phyloP scores from a whole-genome alignment of 2,888 invertebrate species.

The Drosophila mimetica region DNA sequence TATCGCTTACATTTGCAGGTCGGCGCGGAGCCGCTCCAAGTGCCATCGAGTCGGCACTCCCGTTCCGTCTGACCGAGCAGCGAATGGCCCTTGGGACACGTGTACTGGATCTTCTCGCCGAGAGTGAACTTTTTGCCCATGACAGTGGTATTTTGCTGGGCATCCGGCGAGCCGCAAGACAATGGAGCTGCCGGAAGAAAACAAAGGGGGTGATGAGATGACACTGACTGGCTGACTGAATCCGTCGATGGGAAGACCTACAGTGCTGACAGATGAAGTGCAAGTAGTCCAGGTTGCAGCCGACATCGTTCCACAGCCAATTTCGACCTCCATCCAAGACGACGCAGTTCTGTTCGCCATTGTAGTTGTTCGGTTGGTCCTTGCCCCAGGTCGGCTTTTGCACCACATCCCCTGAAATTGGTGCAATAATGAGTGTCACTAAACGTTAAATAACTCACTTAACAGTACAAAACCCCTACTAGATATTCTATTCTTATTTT shows the following conservation, averaged over 20 bases:
- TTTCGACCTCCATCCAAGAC: slow-evolving; percentile 94
- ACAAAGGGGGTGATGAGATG: slow-evolving; percentile 57
- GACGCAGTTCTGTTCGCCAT: slow-evolving; percentile 97
- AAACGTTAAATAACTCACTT: background rate
- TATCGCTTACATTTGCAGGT: slow-evolving; percentile 92
- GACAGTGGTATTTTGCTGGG: slow-evolving; percentile 92
- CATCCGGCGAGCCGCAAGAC: slow-evolving; percentile 95
- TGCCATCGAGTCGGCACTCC: slow-evolving; percentile 90
- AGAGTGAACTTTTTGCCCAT: slow-evolving; percentile 88
- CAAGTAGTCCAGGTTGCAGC: slow-evolving; percentile 95
- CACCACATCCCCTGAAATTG: slow-evolving; percentile 89
- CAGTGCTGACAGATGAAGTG: slow-evolving; percentile 97
- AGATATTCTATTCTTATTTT: too few species aligned
- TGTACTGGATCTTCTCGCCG: slow-evolving; percentile 90
- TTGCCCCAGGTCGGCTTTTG: slow-evolving; percentile 94
- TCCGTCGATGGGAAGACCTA: slow-evolving; percentile 85
- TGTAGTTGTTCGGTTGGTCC: slow-evolving; percentile 97
- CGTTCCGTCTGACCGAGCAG: slow-evolving; percentile 89
- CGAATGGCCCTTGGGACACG: slow-evolving; percentile 93
- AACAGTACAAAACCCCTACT: too few species aligned
- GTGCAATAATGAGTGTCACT: background rate
- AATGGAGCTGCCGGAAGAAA: slow-evolving; percentile 88
- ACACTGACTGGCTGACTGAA: slow-evolving; percentile 1
- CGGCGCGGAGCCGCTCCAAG: slow-evolving; percentile 93
- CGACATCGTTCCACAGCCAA: slow-evolving; percentile 98